Base-by-base conservation (phyloP, 2,888 invertebrate species). In the Ametastegia equiseti region DNA sequence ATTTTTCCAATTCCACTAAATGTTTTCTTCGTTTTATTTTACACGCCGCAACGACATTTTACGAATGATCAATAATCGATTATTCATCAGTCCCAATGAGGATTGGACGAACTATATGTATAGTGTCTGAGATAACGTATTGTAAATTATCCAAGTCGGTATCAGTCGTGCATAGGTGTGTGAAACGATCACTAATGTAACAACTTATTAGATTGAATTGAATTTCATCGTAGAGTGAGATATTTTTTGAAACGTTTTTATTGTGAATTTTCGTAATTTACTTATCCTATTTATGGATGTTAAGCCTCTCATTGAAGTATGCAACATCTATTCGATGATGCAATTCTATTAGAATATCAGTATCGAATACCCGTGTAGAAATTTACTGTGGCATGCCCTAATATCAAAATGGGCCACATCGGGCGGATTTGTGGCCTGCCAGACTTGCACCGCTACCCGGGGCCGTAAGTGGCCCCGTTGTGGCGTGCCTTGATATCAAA, bases 291-390 rank as follows among this genome's bases (percentile, higher is more conserved):
- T 2, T 13, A 30, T 60, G 30, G 60, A 60, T 15, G 15, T 13
- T 60, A 60, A 60, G 60, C 13, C 60, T 60, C 60, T 60, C 13
- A 60, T 60, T 60, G 60, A 60, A n/a, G n/a, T n/a, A n/a, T n/a
- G n/a, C n/a, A n/a, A n/a, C n/a, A n/a, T 60, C 27, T 23, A 54
- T 54, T 54, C 23, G 54, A 23, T 50, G 11, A 60, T 27, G 27
- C 4, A 30, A 30, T 60, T 60, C 13, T 60, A 30, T 60, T 30
- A 13, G 27, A 57, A 9, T 23, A 60, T 60, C 30, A 60, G 13
- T 30, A 15, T 60, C 30, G 15, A 13, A 60, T 30, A n/a, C n/a
- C n/a, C n/a, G n/a, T n/a, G n/a, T n/a, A n/a, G n/a, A n/a, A n/a
- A n/a, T n/a, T n/a, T n/a, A n/a, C n/a, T n/a, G n/a, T n/a, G n/a